Conservation (phyloP, 2,888 invertebrate species). For the Drosophila meridionalis region DNA sequence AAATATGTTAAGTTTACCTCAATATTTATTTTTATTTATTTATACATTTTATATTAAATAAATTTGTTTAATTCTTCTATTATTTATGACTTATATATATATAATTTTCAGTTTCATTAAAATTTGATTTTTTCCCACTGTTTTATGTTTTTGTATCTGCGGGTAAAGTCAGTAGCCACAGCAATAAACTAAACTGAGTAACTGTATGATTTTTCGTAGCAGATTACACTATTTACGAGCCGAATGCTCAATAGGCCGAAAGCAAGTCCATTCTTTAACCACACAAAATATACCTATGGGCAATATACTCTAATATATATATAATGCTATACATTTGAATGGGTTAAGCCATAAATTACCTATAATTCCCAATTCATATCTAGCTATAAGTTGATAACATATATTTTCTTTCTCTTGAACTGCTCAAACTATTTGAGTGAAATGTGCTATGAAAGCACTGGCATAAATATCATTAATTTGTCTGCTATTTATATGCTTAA, state of each 20-base stretch:
- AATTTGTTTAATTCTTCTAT: no score
- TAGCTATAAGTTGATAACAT: no score
- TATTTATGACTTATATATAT: no score
- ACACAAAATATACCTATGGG: neutral
- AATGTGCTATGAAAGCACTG: neutral
- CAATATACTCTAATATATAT: neutral
- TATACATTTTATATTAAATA: no score
- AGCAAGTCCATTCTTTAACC: neutral
- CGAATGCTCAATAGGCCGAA: constrained; percentile 5
- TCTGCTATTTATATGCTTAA: no score
- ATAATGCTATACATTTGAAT: no score
- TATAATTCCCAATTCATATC: neutral
- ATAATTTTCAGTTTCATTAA: no score
- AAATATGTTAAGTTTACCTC: no score
- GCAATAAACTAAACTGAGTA: constrained; percentile 8
- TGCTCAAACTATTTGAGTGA: neutral
- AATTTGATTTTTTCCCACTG: no score
- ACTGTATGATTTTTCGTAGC: constrained; percentile 18
- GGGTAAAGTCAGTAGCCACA: neutral
- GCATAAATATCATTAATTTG: neutral
- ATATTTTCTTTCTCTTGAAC: neutral
- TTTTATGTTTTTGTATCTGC: no score
- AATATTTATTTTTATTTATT: no score
- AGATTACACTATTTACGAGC: constrained; percentile 4
- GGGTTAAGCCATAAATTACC: neutral